These are phyloP conservation scores for Boloria euphrosyne DNA, from an alignment of 2,888 invertebrate genomes.

Conservation along the genomic window DNA sequence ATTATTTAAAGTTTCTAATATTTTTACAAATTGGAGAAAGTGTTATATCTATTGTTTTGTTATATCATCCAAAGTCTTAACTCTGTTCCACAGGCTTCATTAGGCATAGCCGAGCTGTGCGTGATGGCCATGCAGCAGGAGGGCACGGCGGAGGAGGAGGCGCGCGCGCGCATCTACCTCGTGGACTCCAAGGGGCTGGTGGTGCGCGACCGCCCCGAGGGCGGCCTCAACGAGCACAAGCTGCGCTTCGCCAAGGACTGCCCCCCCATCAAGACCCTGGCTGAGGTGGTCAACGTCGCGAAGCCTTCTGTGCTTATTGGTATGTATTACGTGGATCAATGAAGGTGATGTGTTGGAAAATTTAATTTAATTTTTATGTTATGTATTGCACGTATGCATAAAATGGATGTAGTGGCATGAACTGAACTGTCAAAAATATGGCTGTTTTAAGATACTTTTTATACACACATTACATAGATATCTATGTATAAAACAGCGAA, in stretches of 20 bases:
- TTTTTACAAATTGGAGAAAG: too few species aligned
- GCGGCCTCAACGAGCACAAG: constrained; percentile 91
- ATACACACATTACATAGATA: too few species aligned
- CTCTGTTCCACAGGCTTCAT: constrained; percentile 85
- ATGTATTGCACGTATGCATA: too few species aligned
- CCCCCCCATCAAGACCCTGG: constrained; percentile 88
- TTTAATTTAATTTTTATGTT: too few species aligned
- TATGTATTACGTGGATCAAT: constrained; percentile 48
- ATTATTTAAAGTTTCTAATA: too few species aligned
- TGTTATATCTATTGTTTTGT: not conserved
- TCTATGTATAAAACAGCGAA: too few species aligned
- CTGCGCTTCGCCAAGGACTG: constrained; percentile 90
- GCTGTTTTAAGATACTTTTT: too few species aligned
- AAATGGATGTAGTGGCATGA: too few species aligned
- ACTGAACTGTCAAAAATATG: too few species aligned
- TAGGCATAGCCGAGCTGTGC: constrained; percentile 96
- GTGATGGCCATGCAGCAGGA: constrained; percentile 96
- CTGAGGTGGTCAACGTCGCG: constrained; percentile 89
- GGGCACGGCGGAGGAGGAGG: constrained; percentile 88
- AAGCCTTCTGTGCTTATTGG: constrained; percentile 97
- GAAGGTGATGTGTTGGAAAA: too few species aligned
- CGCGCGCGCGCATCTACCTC: constrained; percentile 93
- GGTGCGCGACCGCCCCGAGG: constrained; percentile 91
- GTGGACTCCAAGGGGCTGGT: constrained; percentile 98
- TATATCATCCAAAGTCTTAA: not conserved